phyloP scores from a whole-genome alignment of 2,797 vertebrate species.

The Anas acuta region DNA sequence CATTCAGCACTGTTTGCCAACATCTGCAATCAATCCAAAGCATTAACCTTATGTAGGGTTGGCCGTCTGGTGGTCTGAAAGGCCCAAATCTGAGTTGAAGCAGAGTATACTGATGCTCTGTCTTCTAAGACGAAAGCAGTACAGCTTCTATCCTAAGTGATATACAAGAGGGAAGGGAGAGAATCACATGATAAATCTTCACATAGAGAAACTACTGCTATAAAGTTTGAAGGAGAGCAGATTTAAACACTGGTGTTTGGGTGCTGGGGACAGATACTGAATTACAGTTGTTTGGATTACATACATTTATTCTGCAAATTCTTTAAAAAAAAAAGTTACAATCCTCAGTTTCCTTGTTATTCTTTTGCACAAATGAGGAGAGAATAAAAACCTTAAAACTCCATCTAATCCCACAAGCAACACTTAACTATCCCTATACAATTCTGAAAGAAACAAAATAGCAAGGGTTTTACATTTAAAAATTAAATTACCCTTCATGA shows the following conservation, averaged over 20 bases:
- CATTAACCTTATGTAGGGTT: conserved; percentile 76
- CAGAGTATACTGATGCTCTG: conserved; percentile 74
- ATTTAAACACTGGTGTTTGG: neutral
- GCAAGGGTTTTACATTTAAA: neutral
- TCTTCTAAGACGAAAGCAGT: conserved; percentile 77
- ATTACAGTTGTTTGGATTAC: neutral
- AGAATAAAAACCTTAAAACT: neutral
- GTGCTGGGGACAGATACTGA: conserved; percentile 3
- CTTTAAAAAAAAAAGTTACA: neutral
- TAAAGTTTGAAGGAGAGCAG: conserved; percentile 41
- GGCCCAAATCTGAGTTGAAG: conserved; percentile 76
- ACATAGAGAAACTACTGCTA: conserved; percentile 43
- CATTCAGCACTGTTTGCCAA: conserved; percentile 71
- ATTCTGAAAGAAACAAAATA: neutral
- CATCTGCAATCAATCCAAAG: conserved; percentile 77
- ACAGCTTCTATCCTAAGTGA: conserved; percentile 78
- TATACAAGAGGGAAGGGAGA: conserved; percentile 76
- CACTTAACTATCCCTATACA: neutral
- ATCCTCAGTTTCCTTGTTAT: neutral
- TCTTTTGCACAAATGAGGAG: neutral
- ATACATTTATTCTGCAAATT: neutral
- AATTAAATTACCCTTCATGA: neutral
- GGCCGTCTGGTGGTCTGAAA: conserved; percentile 75
- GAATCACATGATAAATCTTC: conserved; percentile 71
- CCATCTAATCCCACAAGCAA: neutral